Base-by-base conservation (phyloP, 2,888 invertebrate genomes). In the Blera fallax region DNA sequence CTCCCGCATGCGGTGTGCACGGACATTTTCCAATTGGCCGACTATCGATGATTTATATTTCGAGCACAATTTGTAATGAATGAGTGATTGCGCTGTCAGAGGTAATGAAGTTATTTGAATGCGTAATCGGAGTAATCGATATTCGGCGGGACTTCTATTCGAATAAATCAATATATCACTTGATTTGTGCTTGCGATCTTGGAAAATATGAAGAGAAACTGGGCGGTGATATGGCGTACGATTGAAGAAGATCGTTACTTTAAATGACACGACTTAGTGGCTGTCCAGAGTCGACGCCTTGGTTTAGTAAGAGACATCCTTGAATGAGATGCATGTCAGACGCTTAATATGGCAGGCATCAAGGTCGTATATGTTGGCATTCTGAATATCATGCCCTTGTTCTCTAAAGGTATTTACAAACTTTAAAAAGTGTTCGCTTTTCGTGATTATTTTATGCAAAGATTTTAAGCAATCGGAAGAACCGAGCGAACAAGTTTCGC, bases 91-190 rank as follows among this genome's bases (percentile, higher is more conserved):
- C 80, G 65, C 85, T 81, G 85, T 85, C 85, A 85, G 76, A 7
- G 54, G 85, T 81, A 85, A 85, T 85, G 85, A 43, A 85, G 85
- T 73, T 67, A 85, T 85, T 85, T 85, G 85, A 85, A 85, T 85
- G 45, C 81, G 45, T 80, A 81, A 85, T 76, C 56, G 56, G 72
- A 32, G 74, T 85, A 77, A 72, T 85, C 76, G 81, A 81, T 85
- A 81, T 85, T 80, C 85, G 85, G 81, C 56, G 76, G 81, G 70
- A 77, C 65, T 72, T 65, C 14, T 18, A 40, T 72, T 62, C 65
- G 70, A 37, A 81, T 85, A 65, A 74, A 84, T 84, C 84, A 80
- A 8, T 43, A 45, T 32, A 45, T 7, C 21, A 34, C 32, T 34
- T 56, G 10, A 14, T n/a, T n/a, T 21, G 18, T 69, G 43, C 27